Percentiles rank a stretch among this genome's conserved stretches.
These are phyloP conservation scores for Papilio glaucus DNA, from an alignment of 1,140 invertebrate genomes.

Conservation along the genomic window DNA sequence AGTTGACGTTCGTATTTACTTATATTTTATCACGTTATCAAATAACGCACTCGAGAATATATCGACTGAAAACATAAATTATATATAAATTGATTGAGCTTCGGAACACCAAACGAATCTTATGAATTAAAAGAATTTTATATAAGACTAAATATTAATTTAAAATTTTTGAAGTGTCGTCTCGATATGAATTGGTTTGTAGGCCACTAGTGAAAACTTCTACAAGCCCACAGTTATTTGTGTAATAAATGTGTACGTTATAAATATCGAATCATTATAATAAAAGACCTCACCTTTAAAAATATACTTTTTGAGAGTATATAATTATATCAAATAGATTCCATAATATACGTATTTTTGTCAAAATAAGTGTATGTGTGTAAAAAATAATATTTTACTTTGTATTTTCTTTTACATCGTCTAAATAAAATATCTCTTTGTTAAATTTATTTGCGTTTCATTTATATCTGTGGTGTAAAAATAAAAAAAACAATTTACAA, in stretches of 20 bases:
- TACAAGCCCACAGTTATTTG: conserved; percentile 65
- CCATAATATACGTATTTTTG: conserved; percentile 78
- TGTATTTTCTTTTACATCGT: conserved; percentile 80
- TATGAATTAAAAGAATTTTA: conserved; percentile 69
- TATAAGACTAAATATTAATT: conserved; percentile 51
- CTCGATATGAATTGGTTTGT: conserved; percentile 26
- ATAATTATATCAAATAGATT: conserved; percentile 76
- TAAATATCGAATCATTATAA: conserved; percentile 59
- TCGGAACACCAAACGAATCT: conserved; percentile 73
- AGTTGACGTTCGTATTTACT: conserved; percentile 14
- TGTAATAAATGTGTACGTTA: conserved; percentile 53
- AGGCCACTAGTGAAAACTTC: conserved; percentile 37
- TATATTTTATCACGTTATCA: conserved; percentile 33
- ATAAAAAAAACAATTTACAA: conserved; percentile 58
- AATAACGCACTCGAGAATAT: conserved; percentile 27
- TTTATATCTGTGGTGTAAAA: conserved; percentile 43
- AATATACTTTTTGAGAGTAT: conserved; percentile 50
- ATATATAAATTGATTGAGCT: conserved; percentile 51
- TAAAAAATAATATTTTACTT: conserved; percentile 71
- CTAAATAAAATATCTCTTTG: conserved; percentile 80
- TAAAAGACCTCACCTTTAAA: conserved; percentile 54
- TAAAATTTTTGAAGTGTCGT: conserved; percentile 42
- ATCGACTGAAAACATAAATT: conserved; percentile 38
- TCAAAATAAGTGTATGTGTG: conserved; percentile 77
- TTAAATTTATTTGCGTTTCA: conserved; percentile 58